Percentiles rank a stretch among this genome's conserved stretches.
phyloP scores from a whole-genome alignment of 2,797 vertebrate genomes.

The Petrocephalus sullivani region DNA sequence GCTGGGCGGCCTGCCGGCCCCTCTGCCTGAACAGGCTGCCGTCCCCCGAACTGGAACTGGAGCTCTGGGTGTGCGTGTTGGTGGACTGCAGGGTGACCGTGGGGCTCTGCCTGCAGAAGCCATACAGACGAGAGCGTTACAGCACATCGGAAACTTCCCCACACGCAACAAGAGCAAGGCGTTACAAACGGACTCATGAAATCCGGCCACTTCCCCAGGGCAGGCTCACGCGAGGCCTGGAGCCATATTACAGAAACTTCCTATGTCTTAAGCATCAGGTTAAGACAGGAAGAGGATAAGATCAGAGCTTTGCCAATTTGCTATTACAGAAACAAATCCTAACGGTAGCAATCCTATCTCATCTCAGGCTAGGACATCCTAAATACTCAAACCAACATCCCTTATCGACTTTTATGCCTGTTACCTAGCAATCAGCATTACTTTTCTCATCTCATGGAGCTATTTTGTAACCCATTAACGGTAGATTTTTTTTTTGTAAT shows the following conservation, averaged over 20 bases:
- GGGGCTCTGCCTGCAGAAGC: conserved; percentile 78
- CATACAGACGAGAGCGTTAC: neutral
- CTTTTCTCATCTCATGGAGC: neutral
- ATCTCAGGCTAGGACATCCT: neutral
- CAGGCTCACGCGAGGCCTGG: neutral
- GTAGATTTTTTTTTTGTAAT: neutral
- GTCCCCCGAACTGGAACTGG: conserved; percentile 89
- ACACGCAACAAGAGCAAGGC: neutral
- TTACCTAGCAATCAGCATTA: neutral
- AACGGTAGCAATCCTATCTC: neutral
- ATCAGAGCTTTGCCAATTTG: neutral
- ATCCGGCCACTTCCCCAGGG: neutral
- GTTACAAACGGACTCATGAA: neutral
- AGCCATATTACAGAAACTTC: neutral
- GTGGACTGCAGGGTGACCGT: conserved; percentile 92
- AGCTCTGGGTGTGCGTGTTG: conserved; percentile 94
- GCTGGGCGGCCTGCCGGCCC: conserved; percentile 78
- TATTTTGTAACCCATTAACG: neutral
- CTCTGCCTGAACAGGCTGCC: conserved; percentile 85
- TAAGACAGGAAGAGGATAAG: neutral
- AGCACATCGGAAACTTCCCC: neutral
- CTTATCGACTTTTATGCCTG: neutral
- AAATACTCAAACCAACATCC: neutral
- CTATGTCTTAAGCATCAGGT: neutral
- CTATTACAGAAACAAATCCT: neutral